Base-by-base conservation (phyloP, 1,140 invertebrate species). In the Zaprionus taronus region DNA sequence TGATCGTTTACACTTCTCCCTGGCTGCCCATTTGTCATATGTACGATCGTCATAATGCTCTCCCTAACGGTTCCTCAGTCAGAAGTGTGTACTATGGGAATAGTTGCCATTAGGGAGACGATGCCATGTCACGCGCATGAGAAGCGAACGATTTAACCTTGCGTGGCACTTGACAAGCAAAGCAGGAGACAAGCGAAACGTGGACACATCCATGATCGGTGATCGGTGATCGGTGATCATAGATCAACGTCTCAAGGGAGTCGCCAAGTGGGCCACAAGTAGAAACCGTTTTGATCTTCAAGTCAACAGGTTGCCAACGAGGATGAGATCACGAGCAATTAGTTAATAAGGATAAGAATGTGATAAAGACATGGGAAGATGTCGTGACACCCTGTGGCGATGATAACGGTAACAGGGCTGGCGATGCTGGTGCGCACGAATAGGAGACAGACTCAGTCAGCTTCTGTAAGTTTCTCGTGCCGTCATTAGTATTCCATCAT, bases 281-380 rank as follows among this genome's bases (percentile, higher is more conserved):
- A 73, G 70, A 70, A 62, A 72, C 61, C 58, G 55, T 79, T 69
- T 26, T 47, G 57, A 49, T 72, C 77, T 49, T 47, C 20, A 60
- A 70, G 63, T 82, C 84, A 80, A 73, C 80, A 78, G 80, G 76
- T 72, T 66, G 67, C 67, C 73, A 17, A 31, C 62, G 55, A 26
- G 63, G 80, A 80, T 76, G 77, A 75, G 68, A 64, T 24, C 82
- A 83, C 57, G 65, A 58, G 63, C 72, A 89, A 89, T 89, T 89
- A 89, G 79, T 53, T 80, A 72, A 78, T 63, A 71, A 72, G 78
- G 65, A 73, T 36, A 55, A 57, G 24, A 36, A 47, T 24, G 14
- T n/a, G 28, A 55, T 61, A 44, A 24, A 14, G 47, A 49, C 17
- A 63, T 31, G n/a, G 24, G 22, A 72, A 47, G 11, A 36, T 34